Evolutionary conservation across 2,888 invertebrate species (phyloP).

Genomic region (Luperina testacea): DNA sequence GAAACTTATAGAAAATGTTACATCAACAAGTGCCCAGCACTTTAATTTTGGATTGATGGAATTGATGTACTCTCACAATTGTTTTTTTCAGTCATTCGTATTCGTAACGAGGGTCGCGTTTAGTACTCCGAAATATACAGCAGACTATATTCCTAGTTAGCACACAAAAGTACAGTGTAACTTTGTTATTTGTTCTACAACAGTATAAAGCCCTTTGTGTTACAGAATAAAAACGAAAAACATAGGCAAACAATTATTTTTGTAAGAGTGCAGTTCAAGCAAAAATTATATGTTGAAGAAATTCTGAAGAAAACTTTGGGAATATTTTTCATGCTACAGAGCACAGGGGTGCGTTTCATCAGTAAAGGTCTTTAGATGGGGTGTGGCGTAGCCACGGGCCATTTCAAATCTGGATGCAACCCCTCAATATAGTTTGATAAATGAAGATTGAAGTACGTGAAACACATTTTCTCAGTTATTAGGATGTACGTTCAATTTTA

Average conservation of each 20-base stretch:
- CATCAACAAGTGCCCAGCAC: too few relatives aligned
- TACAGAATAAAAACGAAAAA: conserved; percentile 17
- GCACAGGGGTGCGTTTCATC: not conserved
- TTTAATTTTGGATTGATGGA: conserved; percentile 1
- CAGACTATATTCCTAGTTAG: not conserved
- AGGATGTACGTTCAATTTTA: not conserved
- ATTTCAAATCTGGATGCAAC: conserved; percentile 10
- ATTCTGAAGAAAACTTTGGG: conserved; percentile 15
- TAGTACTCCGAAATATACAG: not conserved
- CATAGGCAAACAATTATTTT: conserved; percentile 15
- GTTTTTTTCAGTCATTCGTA: not conserved
- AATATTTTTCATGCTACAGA: conserved; percentile 1
- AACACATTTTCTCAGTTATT: not conserved
- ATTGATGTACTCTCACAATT: not conserved
- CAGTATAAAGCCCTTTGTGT: conserved; percentile 3
- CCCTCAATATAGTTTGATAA: conserved; percentile 13
- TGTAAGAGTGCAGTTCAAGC: conserved; percentile 1
- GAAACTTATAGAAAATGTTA: not conserved
- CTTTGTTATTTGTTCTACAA: conserved; percentile 14
- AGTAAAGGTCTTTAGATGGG: conserved; percentile 13
- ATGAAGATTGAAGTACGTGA: not conserved
- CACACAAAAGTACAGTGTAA: conserved; percentile 3
- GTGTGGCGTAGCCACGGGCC: conserved; percentile 9
- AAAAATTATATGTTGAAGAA: not conserved
- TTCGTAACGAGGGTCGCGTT: not conserved